These are phyloP conservation scores for Telenomus remus DNA, from an alignment of 1,140 invertebrate species.

Conservation along the genomic window DNA sequence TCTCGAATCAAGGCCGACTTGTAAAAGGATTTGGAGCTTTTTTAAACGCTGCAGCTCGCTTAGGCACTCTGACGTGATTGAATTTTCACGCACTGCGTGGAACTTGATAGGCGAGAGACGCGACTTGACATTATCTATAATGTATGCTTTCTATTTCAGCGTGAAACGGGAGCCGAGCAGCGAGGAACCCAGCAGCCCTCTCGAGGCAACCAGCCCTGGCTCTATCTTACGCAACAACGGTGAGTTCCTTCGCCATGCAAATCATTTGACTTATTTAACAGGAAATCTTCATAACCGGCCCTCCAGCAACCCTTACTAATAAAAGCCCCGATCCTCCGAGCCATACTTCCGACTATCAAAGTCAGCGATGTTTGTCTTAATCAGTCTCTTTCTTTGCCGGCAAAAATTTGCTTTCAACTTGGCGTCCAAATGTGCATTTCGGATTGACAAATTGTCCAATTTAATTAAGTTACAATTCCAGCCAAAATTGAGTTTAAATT, in stretches of 20 bases:
- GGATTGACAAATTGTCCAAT: too few relatives aligned
- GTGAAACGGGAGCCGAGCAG: constrained; percentile 76
- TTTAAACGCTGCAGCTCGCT: constrained; percentile 6
- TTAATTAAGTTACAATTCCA: too few relatives aligned
- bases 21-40: constrained; percentile 49
- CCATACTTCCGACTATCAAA: constrained; percentile 8
- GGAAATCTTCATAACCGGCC: constrained; percentile 76
- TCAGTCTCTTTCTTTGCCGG: background rate
- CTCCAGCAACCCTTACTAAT: constrained; percentile 28
- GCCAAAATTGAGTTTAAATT: too few relatives aligned
- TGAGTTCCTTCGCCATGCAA: constrained; percentile 63
- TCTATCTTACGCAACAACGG: constrained; percentile 74
- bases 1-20: constrained; percentile 55
- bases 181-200: constrained; percentile 76
- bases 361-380: background rate
- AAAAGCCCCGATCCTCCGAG: constrained; percentile 28
- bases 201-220: constrained; percentile 76
- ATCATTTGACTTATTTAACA: constrained; percentile 59
- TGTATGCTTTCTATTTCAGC: constrained; percentile 74
- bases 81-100: constrained; percentile 29
- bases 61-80: constrained; percentile 27
- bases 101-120: constrained; percentile 29
- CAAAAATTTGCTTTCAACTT: too few relatives aligned
- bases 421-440: too few relatives aligned
- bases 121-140: constrained; percentile 62